Evolutionary conservation across 2,113 vertebrate genomes (phyloP).

Genomic region (Xiphophorus hellerii): DNA sequence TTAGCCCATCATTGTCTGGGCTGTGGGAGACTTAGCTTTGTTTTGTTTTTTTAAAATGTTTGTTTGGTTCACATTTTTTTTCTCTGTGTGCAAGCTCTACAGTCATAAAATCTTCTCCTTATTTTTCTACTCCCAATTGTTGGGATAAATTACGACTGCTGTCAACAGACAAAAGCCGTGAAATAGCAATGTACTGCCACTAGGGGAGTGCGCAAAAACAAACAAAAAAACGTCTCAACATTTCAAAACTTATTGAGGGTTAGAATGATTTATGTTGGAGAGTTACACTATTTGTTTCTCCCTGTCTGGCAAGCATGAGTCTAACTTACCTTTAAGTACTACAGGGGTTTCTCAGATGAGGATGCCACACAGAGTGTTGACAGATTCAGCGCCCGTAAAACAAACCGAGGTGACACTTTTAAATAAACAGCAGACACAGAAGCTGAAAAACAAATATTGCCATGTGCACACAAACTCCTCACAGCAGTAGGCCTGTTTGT

Average conservation of each 20-base stretch:
- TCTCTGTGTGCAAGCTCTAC: not conserved
- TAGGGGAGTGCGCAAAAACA: not conserved
- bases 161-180: not conserved
- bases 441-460: constrained; percentile 27
- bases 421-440: constrained; percentile 50
- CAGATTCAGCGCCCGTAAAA: constrained; percentile 24
- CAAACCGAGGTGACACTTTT: constrained; percentile 56
- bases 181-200: not conserved
- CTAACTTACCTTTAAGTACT: constrained; percentile 16
- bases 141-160: no score
- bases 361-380: constrained; percentile 44
- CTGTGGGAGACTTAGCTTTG: not conserved
- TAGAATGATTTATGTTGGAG: not conserved
- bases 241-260: not conserved
- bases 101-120: not conserved
- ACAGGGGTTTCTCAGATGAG: not conserved
- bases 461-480: not conserved
- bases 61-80: not conserved
- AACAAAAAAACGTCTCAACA: not conserved
- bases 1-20: constrained; percentile 5
- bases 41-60: not conserved
- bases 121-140: not conserved
- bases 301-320: not conserved
- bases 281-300: not conserved
- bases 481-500: constrained; percentile 20